phyloP scores from a whole-genome alignment of 1,140 invertebrate species.

The Leptoteleia sp. region DNA sequence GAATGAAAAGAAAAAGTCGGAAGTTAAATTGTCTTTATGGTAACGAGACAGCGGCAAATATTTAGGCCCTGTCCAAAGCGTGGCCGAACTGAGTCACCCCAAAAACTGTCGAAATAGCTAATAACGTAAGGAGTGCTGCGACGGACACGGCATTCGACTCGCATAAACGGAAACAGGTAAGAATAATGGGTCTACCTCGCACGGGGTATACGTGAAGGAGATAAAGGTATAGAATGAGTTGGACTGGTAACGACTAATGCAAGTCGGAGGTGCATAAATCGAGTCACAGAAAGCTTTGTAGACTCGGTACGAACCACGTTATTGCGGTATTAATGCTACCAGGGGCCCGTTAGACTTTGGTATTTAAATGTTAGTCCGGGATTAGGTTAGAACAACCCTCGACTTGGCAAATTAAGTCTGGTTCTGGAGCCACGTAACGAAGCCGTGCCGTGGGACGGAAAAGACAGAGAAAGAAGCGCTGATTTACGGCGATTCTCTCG shows the following conservation, averaged over 20 bases:
- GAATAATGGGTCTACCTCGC: slow-evolving; percentile 61
- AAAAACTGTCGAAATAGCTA: slow-evolving; percentile 51
- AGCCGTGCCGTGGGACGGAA: slow-evolving; percentile 18
- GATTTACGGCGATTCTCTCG: slow-evolving; percentile 31
- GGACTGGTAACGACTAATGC: slow-evolving; percentile 63
- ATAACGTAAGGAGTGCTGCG: slow-evolving; percentile 38
- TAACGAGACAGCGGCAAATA: too few species aligned
- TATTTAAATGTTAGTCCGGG: slow-evolving; percentile 74
- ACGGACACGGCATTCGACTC: slow-evolving; percentile 58
- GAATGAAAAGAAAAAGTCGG: too few species aligned
- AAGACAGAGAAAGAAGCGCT: slow-evolving; percentile 13
- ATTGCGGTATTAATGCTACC: slow-evolving; percentile 71
- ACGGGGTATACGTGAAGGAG: slow-evolving; percentile 32
- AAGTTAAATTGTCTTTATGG: too few species aligned
- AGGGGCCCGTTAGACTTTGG: slow-evolving; percentile 69
- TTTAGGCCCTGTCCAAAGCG: neutral
- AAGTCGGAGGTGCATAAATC: slow-evolving; percentile 67
- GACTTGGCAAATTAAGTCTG: slow-evolving; percentile 60
- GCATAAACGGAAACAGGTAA: slow-evolving; percentile 65
- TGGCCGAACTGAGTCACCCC: slow-evolving; percentile 9
- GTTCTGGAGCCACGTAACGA: slow-evolving; percentile 21
- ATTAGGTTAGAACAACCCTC: slow-evolving; percentile 42
- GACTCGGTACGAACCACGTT: slow-evolving; percentile 46
- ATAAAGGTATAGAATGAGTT: slow-evolving; percentile 54
- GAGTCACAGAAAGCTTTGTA: slow-evolving; percentile 57